Base-by-base conservation (phyloP, 1,140 invertebrate genomes). In the Galendromus occidentalis region DNA sequence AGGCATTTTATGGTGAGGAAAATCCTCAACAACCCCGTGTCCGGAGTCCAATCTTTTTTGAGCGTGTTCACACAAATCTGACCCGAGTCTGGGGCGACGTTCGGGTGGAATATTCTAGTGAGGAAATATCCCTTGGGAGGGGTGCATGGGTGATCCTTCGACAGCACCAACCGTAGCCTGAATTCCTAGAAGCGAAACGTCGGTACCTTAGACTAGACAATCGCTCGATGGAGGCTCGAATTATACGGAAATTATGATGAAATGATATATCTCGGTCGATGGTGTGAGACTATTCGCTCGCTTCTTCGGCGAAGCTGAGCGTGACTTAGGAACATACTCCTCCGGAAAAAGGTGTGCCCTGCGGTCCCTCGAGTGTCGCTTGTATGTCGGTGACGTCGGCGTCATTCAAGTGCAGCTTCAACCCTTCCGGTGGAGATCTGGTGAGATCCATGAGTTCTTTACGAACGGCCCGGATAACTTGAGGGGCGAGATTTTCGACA, bases 11-110 rank as follows among this genome's bases (percentile, higher is more conserved):
- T 83, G 47, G 88, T 91, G 82, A 88, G 73, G 29, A 83, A 80
- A 73, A 70, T 59, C 14, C 51, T 17, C 14, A 59, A 25, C 25
- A 59, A 33, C 33, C 77, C 51, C 1, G 51, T 59, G 33, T 59
- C 51, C 25, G 51, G 51, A 17, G 51, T 59, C 51, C 51, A 59
- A 22, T 59, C 51, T 33, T 89, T 93, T 77, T 94, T 93, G 64
- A 97, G 79, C 65, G 92, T 95, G 78, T 96, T 94, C 0, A 97
- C 93, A 79, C 92, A 96, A 74, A 97, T 95, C 78, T 95, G 91
- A 42, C 92, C 92, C 79, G 86, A 89, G 71, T 82, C 82, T 6
- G 51, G 51, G 12, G 91, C 86, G 70, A 96, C 91, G 81, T 97
- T 96, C 33, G 92, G 92, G 78, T 96, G 92, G 79, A 97, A 97